Conservation (phyloP, 1,140 invertebrate species). For the Zaprionus tsacasi region DNA sequence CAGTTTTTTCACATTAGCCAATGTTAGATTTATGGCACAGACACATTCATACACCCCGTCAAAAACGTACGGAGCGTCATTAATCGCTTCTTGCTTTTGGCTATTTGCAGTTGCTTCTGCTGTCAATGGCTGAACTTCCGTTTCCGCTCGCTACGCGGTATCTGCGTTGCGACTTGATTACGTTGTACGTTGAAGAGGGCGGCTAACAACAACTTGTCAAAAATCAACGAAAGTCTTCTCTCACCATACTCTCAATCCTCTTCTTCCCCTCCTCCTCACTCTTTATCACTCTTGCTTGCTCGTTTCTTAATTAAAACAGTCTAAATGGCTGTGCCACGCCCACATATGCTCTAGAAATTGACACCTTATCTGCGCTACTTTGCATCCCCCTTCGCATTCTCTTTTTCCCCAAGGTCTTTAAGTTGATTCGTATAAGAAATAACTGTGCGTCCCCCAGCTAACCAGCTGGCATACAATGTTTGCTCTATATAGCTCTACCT, state of each 20-base stretch:
- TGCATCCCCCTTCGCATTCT: not conserved
- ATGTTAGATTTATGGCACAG: constrained; percentile 67
- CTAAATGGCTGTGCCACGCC: not conserved
- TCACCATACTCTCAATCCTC: no score
- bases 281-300: not conserved
- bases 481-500: no score
- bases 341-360: constrained; percentile 4
- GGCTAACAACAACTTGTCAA: not conserved
- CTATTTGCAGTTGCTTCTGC: not conserved
- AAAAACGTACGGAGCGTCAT: not conserved
- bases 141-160: constrained; percentile 56
- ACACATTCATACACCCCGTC: not conserved
- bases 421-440: no score
- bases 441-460: no score
- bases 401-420: no score
- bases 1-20: constrained; percentile 70
- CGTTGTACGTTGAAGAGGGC: constrained; percentile 51
- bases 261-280: not conserved
- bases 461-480: no score
- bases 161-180: constrained; percentile 59
- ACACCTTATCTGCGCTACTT: not conserved
- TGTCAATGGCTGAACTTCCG: constrained; percentile 78
- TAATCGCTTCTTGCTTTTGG: constrained; percentile 10
- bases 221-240: not conserved
- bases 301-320: not conserved